Evolutionary conservation across 2,888 invertebrate species (phyloP).

Genomic region (Drosophila mayaguana): DNA sequence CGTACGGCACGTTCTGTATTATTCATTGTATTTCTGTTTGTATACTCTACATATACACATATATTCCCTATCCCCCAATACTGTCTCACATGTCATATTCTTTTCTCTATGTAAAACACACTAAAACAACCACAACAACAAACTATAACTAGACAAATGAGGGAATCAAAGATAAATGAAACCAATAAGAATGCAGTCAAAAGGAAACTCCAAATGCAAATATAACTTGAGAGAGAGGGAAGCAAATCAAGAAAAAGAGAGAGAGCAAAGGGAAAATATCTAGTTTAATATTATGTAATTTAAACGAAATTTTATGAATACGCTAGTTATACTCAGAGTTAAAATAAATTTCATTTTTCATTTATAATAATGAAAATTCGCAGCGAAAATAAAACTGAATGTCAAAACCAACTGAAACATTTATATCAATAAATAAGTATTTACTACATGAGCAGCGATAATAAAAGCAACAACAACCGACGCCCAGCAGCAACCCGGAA

Average conservation of each 20-base stretch:
- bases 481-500: conserved; percentile 39
- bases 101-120: conserved; percentile 20
- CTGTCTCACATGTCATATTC: conserved; percentile 20
- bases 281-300: conserved; percentile 80
- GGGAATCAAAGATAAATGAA: conserved; percentile 55
- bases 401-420: conserved; percentile 53
- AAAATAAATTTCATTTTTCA: conserved; percentile 68
- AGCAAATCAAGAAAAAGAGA: conserved; percentile 7
- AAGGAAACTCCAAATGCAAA: conserved; percentile 28
- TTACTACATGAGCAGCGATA: conserved; percentile 3
- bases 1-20: conserved; percentile 60
- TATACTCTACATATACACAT: conserved; percentile 21
- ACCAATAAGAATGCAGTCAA: conserved; percentile 18
- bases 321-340: conserved; percentile 71
- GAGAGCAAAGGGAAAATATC: conserved; percentile 61
- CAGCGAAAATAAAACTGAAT: conserved; percentile 75
- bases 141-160: conserved; percentile 60
- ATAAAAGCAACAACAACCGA: conserved; percentile 24
- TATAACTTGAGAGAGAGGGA: conserved; percentile 17
- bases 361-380: conserved; percentile 72
- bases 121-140: conserved; percentile 11
- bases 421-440: conserved; percentile 5
- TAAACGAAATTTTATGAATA: conserved; percentile 77
- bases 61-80: not conserved
- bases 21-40: conserved; percentile 61